A percentile compares a stretch with the other conserved stretches of the same genome.
These are phyloP conservation scores for Urocitellus parryii DNA, from an alignment of 2,113 vertebrate species.

Conservation along the genomic window DNA sequence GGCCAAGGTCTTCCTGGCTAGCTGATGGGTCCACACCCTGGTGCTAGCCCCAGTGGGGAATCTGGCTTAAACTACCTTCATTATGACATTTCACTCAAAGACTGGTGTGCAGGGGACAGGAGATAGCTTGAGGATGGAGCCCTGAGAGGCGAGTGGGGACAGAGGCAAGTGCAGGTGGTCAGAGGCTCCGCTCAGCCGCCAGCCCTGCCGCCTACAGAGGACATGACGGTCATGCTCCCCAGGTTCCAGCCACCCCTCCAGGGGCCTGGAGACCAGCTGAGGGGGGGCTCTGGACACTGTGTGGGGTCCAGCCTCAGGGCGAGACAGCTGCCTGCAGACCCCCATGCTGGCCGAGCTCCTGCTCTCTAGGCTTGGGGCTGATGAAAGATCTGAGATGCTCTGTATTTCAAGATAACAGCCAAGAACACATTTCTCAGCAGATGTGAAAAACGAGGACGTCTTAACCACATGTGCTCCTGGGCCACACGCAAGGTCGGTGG, in stretches of 20 bases:
- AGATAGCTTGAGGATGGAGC: slow-evolving; percentile 59
- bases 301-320: fast-evolving
- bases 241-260: not conserved
- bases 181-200: slow-evolving; percentile 51
- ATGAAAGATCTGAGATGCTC: not conserved
- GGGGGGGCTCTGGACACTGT: fast-evolving
- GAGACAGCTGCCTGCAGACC: fast-evolving
- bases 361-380: not conserved
- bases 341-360: fast-evolving
- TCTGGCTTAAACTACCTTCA: slow-evolving; percentile 78
- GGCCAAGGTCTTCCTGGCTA: slow-evolving; percentile 68
- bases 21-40: slow-evolving; percentile 68
- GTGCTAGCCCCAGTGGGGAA: slow-evolving; percentile 73
- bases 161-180: not conserved
- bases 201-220: slow-evolving; percentile 25
- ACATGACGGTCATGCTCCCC: fast-evolving
- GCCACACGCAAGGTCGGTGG: fast-evolving
- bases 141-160: too few species aligned
- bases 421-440: not conserved
- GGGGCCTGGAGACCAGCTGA: not conserved
- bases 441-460: not conserved
- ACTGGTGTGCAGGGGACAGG: slow-evolving; percentile 73
- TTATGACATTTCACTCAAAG: slow-evolving; percentile 79
- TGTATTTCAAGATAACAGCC: not conserved
- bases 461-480: fast-evolving